Evolutionary conservation across 2,888 invertebrate species (phyloP).

Genomic region (Rhamphomyia laevipes): DNA sequence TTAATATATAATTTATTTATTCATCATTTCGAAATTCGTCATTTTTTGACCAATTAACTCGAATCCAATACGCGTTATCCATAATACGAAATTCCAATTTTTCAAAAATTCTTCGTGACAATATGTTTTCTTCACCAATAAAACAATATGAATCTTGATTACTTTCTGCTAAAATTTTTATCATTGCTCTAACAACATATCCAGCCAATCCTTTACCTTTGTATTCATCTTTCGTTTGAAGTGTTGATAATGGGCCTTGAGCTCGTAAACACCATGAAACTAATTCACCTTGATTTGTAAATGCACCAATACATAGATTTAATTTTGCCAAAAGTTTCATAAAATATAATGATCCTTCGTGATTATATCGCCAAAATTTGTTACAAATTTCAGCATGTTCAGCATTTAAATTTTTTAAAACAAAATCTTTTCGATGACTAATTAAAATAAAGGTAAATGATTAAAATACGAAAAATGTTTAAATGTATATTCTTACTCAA

Average conservation of each 20-base stretch:
- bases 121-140: slow-evolving; percentile 19
- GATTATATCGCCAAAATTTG: slow-evolving; percentile 17
- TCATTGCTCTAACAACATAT: slow-evolving; percentile 19
- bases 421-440: slow-evolving; percentile 15
- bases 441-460: background rate
- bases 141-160: slow-evolving; percentile 25
- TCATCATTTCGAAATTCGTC: background rate
- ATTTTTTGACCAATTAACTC: slow-evolving; percentile 11
- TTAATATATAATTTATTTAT: too few species aligned
- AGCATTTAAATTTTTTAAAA: slow-evolving; percentile 10
- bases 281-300: slow-evolving; percentile 8
- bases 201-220: slow-evolving; percentile 23
- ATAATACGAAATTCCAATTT: slow-evolving; percentile 23
- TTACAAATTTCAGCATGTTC: slow-evolving; percentile 14
- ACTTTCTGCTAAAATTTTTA: slow-evolving; percentile 20
- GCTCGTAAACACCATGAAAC: slow-evolving; percentile 21
- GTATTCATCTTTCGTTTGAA: slow-evolving; percentile 24
- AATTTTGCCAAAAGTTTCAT: slow-evolving; percentile 13
- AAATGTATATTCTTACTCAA: background rate
- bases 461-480: background rate
- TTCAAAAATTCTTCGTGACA: slow-evolving; percentile 22
- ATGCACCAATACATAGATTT: slow-evolving; percentile 17
- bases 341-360: slow-evolving; percentile 15
- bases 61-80: slow-evolving; percentile 21
- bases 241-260: slow-evolving; percentile 23